Evolutionary conservation across 1,140 invertebrate genomes (phyloP).

Genomic region (Drosophila murphyi): DNA sequence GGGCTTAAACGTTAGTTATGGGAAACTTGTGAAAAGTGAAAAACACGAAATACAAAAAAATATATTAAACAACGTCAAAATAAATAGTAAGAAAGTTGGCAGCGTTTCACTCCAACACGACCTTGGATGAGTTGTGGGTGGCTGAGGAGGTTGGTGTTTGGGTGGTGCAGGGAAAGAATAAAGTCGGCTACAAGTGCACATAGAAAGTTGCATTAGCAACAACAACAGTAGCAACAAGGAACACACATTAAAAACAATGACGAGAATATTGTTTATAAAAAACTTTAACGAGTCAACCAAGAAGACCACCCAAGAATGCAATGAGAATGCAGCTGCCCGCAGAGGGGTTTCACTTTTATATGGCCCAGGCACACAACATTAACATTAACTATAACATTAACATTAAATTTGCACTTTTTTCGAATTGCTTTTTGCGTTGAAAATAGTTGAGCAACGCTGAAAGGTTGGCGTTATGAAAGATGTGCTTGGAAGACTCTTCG

Average conservation of each 20-base stretch:
- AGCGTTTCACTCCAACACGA: slow-evolving; percentile 34
- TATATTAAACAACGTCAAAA: slow-evolving; percentile 7
- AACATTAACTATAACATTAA: slow-evolving; percentile 37
- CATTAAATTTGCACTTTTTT: slow-evolving; percentile 41
- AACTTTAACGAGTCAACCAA: slow-evolving; percentile 57
- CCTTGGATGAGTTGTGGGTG: slow-evolving; percentile 29
- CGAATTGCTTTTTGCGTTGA: slow-evolving; percentile 35
- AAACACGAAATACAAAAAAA: background rate
- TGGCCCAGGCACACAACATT: slow-evolving; percentile 16
- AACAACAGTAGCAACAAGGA: slow-evolving; percentile 33
- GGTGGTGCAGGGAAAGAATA: slow-evolving; percentile 62
- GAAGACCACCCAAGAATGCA: slow-evolving; percentile 6
- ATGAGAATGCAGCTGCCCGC: slow-evolving; percentile 12
- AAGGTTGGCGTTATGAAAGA: slow-evolving; percentile 63
- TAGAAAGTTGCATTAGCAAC: slow-evolving; percentile 75
- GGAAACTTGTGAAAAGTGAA: slow-evolving; percentile 66
- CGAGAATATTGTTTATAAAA: slow-evolving; percentile 74
- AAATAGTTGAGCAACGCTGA: slow-evolving; percentile 44
- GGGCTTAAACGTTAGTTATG: slow-evolving; percentile 70
- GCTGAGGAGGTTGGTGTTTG: slow-evolving; percentile 37
- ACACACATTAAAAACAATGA: slow-evolving; percentile 66
- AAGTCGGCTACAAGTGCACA: slow-evolving; percentile 45
- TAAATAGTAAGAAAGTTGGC: slow-evolving; percentile 55
- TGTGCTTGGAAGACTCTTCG: slow-evolving; percentile 3
- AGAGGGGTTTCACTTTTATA: slow-evolving; percentile 70